Evolutionary conservation across 53 echinoderm and acorn worm species (phyloP).

Genomic region (Stichopus horrens): DNA sequence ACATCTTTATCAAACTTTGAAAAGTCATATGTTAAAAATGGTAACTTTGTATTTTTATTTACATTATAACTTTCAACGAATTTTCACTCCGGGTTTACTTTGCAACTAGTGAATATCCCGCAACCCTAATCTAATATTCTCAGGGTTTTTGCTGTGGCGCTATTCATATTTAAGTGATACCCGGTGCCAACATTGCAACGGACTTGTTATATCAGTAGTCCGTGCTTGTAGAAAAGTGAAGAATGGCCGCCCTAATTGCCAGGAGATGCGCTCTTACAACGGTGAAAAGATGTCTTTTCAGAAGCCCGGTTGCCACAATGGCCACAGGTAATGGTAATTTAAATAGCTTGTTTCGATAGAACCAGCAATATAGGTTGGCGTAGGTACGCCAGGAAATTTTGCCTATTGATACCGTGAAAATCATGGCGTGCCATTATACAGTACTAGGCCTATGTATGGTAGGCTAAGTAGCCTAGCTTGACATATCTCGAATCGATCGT

Average conservation of each 20-base stretch:
- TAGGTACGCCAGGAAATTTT: no score
- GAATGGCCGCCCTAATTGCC: slow-evolving; percentile 86
- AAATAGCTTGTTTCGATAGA: neutral
- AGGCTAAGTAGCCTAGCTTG: slow-evolving; percentile 4
- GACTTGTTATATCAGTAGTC: neutral
- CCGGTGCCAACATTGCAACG: neutral
- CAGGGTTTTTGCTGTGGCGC: no score
- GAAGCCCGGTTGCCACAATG: slow-evolving; percentile 74
- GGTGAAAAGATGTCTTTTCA: slow-evolving; percentile 67
- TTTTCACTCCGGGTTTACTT: no score
- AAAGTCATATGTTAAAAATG: no score
- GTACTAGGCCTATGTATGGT: neutral
- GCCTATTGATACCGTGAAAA: neutral
- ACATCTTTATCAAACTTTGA: no score
- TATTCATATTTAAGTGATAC: no score
- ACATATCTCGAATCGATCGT: neutral
- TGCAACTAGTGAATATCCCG: no score
- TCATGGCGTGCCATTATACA: neutral
- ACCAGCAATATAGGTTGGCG: no score
- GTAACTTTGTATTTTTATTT: no score
- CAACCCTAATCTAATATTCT: no score
- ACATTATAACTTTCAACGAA: no score
- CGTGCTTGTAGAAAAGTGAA: slow-evolving; percentile 55
- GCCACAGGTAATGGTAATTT: slow-evolving; percentile 71
- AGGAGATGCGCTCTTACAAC: slow-evolving; percentile 69